Evolutionary conservation across 1,140 invertebrate species (phyloP).

Genomic region (Caenorhabditis latens): DNA sequence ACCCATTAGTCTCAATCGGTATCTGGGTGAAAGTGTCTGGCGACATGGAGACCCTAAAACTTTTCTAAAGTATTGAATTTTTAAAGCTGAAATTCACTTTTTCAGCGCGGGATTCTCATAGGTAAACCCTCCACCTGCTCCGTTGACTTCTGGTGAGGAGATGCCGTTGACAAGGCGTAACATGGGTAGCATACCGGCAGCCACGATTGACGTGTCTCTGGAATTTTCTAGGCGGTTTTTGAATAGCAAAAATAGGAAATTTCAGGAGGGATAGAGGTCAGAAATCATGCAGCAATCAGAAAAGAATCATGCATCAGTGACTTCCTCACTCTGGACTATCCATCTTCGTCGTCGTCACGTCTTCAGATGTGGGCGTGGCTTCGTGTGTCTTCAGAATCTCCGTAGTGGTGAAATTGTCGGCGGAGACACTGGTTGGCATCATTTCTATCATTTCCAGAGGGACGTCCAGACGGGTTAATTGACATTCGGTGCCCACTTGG

Average conservation of each 20-base stretch:
- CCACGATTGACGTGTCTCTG: conserved; percentile 56
- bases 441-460: not conserved
- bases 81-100: not conserved
- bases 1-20: not conserved
- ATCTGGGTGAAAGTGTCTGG: conserved; percentile 30
- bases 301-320: not conserved
- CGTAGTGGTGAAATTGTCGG: not conserved
- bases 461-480: not conserved
- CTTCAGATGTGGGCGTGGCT: too few species aligned
- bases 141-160: not conserved
- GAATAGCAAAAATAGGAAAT: too few species aligned
- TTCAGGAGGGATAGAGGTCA: not conserved
- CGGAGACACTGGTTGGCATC: not conserved
- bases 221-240: too few species aligned
- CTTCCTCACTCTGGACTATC: not conserved
- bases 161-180: conserved; percentile 31
- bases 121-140: not conserved
- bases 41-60: conserved; percentile 8
- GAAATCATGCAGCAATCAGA: too few species aligned
- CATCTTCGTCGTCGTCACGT: not conserved
- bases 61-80: not conserved
- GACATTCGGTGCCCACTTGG: conserved; percentile 9
- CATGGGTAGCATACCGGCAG: conserved; percentile 36
- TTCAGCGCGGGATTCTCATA: conserved; percentile 31
- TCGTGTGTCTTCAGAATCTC: too few species aligned